Percentiles rank a stretch among this genome's conserved stretches.
These are phyloP conservation scores for Chaenogobius annularis DNA, from an alignment of 2,113 vertebrate genomes.

Conservation along the genomic window DNA sequence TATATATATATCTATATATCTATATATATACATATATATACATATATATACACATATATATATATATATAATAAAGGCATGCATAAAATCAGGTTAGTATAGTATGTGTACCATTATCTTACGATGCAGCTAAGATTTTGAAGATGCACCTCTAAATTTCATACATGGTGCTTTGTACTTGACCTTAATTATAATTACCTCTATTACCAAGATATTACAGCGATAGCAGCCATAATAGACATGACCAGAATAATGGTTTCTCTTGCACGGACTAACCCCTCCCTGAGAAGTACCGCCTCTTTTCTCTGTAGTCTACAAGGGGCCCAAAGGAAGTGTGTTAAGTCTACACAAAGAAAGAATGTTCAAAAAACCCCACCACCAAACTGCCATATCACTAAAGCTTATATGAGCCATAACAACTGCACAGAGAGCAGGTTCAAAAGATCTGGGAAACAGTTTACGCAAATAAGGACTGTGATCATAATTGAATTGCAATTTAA, in stretches of 20 bases:
- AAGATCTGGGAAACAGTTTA: neutral
- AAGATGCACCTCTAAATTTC: neutral
- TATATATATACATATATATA: no score
- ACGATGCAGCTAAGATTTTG: neutral
- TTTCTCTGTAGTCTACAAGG: constrained; percentile 32
- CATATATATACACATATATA: no score
- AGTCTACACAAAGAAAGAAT: constrained; percentile 56
- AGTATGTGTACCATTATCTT: neutral
- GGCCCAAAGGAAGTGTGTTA: constrained; percentile 64
- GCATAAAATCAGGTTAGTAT: no score
- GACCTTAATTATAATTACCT: neutral
- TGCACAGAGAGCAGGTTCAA: constrained; percentile 30
- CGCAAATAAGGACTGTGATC: no score
- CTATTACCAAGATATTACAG: neutral
- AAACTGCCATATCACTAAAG: constrained; percentile 38
- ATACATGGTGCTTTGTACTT: neutral
- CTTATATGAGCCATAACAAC: constrained; percentile 64
- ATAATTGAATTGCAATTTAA: no score
- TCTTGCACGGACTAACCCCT: neutral
- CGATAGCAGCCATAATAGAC: neutral
- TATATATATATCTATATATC: no score
- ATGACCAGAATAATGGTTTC: neutral
- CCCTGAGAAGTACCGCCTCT: neutral
- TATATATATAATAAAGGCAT: no score
- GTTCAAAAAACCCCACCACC: constrained; percentile 15